Evolutionary conservation across 2,797 vertebrate species (phyloP), one percentile per base, ranked within the genome.

Genomic region (Gallinago solitaria): DNA sequence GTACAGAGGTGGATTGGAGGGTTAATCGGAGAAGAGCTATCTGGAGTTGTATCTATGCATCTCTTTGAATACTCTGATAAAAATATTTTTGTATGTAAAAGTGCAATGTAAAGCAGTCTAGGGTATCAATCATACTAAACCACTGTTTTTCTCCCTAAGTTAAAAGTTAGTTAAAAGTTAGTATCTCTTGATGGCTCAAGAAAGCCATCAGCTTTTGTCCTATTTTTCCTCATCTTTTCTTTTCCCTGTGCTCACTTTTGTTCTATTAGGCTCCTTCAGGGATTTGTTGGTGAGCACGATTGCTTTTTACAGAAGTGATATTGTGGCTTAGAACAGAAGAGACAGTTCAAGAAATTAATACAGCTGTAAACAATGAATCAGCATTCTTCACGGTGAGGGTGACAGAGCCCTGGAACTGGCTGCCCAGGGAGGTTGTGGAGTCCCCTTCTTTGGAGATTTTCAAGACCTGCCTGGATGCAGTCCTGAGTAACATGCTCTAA

Each of bases 351-450:
- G 35, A 50, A 67, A 21, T 25, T 56, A 69, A n/a, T 64, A 21
- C 8, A 90, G 35, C 32, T 80, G 27, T 63, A 84, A 93, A 33
- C 43, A 91, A 9, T 37, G 43, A 91, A 50, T 89, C 89, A 51
- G 9, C 6, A 1, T 17, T 43, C 41, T 43, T 17, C 41, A 43
- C 7, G 6, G 41, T 43, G 41, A 43, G 41, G 41, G 41, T 43
- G 41, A 43, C 41, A 43, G 41, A 43, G 41, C 41, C 41, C 41
- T 43, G 41, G 41, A 43, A 43, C 16, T 6, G 39, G 39, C 39
- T 39, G 39, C 41, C 41, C 16, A 17, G 41, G 41, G 41, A 43
- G 16, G 41, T 43, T 17, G 16, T 4, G 41, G 12, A 39, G 12
- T 39, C 39, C 39, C 13, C 39, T 39, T 39, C 39, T 39, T 14